These are phyloP conservation scores for Argopecten irradians DNA, from an alignment of 1,140 invertebrate species.

Conservation along the genomic window DNA sequence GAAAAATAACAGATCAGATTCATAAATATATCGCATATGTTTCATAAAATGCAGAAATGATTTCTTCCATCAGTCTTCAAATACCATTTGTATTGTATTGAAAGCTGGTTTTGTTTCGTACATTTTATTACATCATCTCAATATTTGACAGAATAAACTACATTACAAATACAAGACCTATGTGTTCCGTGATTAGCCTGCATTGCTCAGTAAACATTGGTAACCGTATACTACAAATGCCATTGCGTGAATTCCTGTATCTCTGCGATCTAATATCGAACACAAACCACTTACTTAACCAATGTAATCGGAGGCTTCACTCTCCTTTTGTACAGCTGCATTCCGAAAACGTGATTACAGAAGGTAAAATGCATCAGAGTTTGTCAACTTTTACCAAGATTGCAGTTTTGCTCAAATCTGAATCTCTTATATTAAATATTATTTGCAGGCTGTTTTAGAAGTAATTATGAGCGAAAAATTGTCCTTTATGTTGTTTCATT, in stretches of 20 bases:
- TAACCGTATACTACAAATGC: not conserved
- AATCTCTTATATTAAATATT: too few species aligned
- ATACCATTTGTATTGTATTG: too few species aligned
- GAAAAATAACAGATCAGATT: too few species aligned
- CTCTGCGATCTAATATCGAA: not conserved
- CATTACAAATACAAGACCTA: not conserved
- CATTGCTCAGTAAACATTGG: not conserved
- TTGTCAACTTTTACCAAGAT: too few species aligned
- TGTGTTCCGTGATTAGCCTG: not conserved
- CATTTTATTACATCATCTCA: not conserved
- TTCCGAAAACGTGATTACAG: not conserved
- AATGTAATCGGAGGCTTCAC: not conserved
- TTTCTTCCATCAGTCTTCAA: too few species aligned
- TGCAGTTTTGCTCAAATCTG: too few species aligned
- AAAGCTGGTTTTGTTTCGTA: not conserved
- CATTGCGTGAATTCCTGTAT: not conserved
- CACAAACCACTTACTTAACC: not conserved
- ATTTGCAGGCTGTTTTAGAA: too few species aligned
- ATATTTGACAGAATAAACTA: too few species aligned
- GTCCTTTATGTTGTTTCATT: too few species aligned
- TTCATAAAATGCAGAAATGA: too few species aligned
- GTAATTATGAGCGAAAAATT: too few species aligned
- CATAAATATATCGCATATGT: too few species aligned
- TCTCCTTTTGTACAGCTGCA: slow-evolving; percentile 9
- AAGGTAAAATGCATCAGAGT: not conserved